Evolutionary conservation across 2,888 invertebrate species (phyloP), one percentile per base, ranked within the genome.

Genomic region (Ptilodon capucinus): DNA sequence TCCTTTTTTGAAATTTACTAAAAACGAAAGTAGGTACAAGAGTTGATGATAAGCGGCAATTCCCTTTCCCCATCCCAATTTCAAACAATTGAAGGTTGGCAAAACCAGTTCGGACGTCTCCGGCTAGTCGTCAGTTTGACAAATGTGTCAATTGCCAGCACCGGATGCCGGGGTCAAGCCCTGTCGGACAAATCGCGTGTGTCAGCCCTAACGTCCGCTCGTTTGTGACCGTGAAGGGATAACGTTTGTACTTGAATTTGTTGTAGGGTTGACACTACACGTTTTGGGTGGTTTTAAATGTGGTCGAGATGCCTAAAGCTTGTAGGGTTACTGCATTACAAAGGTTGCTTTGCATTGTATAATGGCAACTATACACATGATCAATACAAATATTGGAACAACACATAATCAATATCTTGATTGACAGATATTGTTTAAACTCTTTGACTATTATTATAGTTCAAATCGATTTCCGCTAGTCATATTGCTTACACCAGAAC

Each of bases 111-210:
- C 49, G 56, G 60, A 39, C 63, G 54, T 64, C 63, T 64, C 63
- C 16, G 57, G 67, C 63, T 53, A 62, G 59, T 69, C 60, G 64
- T 68, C 60, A 51, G 62, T 61, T 68, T 84, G 85, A 87, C 81
- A 84, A 83, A 86, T 84, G 79, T 74, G 80, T 79, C 85, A 84
- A 85, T 86, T 79, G 79, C 68, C 54, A 60, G 56, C 68, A 64
- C 72, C 80, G 82, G 81, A 81, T 71, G 76, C 57, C 55, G 64
- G 65, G 77, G 76, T 72, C 75, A 71, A 65, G 60, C 58, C 54
- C 56, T 70, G 58, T 52, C 42, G 65, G 75, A 80, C 76, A 78
- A 77, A 84, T 80, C 71, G 76, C 58, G 69, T 57, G 70, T 74
- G 78, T 68, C 79, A 74, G 59, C 71, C 73, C 69, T 77, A 67